Conservation (phyloP, 2,888 invertebrate species). For the Drepanosiphum platanoidis region DNA sequence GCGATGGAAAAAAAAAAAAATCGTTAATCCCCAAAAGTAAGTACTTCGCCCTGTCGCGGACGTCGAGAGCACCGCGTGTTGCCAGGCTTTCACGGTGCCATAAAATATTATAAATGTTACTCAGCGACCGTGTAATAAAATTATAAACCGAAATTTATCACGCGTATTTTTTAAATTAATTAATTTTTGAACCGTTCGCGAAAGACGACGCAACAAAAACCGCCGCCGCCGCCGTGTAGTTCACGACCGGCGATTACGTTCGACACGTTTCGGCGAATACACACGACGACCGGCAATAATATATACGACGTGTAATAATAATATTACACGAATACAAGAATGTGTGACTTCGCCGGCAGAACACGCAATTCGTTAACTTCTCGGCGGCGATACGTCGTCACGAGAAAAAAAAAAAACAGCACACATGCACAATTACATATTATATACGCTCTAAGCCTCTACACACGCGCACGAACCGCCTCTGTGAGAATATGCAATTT, state of each 20-base stretch:
- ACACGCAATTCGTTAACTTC: constrained; percentile 22
- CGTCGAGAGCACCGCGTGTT: neutral
- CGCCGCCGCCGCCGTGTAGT: constrained; percentile 32
- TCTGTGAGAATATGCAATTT: neutral
- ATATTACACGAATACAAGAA: constrained; percentile 10
- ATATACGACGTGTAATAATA: neutral
- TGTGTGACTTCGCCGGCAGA: neutral
- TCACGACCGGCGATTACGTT: constrained; percentile 38
- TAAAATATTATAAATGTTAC: neutral
- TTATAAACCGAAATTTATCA: constrained; percentile 7
- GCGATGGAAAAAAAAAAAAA: neutral
- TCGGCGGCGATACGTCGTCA: neutral
- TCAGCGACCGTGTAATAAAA: too few species aligned
- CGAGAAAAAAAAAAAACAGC: neutral
- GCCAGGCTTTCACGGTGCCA: neutral
- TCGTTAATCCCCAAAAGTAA: neutral
- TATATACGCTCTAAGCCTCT: neutral
- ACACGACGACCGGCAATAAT: constrained; percentile 9
- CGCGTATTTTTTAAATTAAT: constrained; percentile 1
- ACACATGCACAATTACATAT: neutral
- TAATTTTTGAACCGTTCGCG: neutral
- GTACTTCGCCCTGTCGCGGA: neutral
- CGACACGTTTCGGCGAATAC: constrained; percentile 43
- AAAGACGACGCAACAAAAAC: constrained; percentile 23
- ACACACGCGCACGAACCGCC: neutral